These are phyloP conservation scores for Austrolebias charrua DNA, from an alignment of 2,797 vertebrate genomes.

Conservation along the genomic window DNA sequence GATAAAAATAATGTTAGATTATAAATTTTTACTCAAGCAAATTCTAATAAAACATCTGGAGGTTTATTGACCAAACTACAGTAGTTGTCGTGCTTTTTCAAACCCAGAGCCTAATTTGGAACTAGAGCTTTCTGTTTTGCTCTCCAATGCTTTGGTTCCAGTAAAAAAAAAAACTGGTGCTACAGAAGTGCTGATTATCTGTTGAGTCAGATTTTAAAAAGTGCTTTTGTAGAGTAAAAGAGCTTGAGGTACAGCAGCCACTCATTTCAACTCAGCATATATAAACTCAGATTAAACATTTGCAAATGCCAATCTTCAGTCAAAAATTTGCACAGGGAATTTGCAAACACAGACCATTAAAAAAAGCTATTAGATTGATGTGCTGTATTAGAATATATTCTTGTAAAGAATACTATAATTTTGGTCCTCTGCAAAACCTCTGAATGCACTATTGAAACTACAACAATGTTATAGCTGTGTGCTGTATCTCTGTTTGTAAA, in stretches of 20 bases:
- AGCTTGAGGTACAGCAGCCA: not conserved
- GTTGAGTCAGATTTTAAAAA: not conserved
- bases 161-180: not conserved
- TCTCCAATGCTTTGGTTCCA: not conserved
- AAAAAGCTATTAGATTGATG: no score
- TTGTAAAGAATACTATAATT: no score
- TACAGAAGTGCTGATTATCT: no score
- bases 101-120: not conserved
- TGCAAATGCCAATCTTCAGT: not conserved
- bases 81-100: not conserved
- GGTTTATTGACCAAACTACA: not conserved
- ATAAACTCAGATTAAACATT: not conserved
- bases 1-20: not conserved
- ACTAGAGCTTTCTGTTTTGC: not conserved
- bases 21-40: slow-evolving; percentile 8
- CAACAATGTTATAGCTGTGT: not conserved
- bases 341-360: not conserved
- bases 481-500: not conserved
- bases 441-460: not conserved
- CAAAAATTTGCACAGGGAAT: not conserved
- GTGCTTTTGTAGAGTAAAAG: not conserved
- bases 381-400: no score
- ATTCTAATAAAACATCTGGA: slow-evolving; percentile 9
- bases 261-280: not conserved
- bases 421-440: no score